phyloP scores from a whole-genome alignment of 1,140 invertebrate genomes.

The Nephila pilipes region DNA sequence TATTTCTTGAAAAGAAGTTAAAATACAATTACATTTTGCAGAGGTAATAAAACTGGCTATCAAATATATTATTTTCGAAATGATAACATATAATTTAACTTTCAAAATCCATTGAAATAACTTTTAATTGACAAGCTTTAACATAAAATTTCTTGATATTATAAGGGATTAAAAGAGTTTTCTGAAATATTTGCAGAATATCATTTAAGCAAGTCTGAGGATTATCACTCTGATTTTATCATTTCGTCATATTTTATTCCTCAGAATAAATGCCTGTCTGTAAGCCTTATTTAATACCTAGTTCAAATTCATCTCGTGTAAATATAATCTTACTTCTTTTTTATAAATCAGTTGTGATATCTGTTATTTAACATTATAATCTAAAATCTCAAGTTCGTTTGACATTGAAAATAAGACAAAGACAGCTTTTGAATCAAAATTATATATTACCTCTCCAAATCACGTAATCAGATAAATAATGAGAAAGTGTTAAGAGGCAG shows the following conservation, averaged over 20 bases:
- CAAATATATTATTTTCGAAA: too few relatives aligned
- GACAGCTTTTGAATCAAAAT: neutral
- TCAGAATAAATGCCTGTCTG: neutral
- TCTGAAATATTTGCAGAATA: neutral
- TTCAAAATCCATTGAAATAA: too few relatives aligned
- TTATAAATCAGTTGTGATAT: neutral
- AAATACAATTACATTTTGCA: too few relatives aligned
- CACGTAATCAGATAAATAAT: conserved; percentile 46
- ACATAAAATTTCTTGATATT: too few relatives aligned
- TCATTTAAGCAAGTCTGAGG: neutral
- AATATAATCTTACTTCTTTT: neutral
- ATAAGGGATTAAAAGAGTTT: too few relatives aligned
- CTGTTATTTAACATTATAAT: neutral
- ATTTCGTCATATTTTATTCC: neutral
- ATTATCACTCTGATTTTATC: neutral
- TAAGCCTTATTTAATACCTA: neutral
- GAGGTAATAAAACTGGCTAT: too few relatives aligned
- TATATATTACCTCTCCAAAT: neutral
- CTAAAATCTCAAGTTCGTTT: neutral
- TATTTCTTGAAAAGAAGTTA: too few relatives aligned
- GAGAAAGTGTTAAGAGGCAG: neutral
- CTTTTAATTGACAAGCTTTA: too few relatives aligned
- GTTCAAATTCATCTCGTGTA: neutral
- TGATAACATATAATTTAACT: too few relatives aligned
- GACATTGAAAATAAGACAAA: neutral